Conservation (phyloP, 2,113 vertebrate species). For the Amblyopsis rosae region DNA sequence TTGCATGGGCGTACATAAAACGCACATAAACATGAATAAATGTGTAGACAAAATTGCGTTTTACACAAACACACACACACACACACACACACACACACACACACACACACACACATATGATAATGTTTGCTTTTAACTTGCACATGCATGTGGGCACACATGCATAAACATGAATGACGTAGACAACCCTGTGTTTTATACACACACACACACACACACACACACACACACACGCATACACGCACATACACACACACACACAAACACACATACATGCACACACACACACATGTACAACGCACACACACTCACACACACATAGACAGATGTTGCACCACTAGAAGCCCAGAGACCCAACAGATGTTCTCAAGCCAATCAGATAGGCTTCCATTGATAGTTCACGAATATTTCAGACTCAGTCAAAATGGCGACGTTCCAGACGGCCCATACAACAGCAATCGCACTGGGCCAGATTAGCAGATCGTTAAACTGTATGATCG, state of each 20-base stretch:
- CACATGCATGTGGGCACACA: background rate
- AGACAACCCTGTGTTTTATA: no score
- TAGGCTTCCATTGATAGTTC: conserved; percentile 73
- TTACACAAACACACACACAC: background rate
- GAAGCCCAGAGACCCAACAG: conserved; percentile 77
- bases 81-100: background rate
- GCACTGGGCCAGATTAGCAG: conserved; percentile 60
- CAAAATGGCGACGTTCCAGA: conserved; percentile 72
- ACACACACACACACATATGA: background rate
- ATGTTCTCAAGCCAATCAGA: conserved; percentile 78
- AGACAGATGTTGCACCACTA: conserved; percentile 81
- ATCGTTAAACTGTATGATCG: conserved; percentile 60
- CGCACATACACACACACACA: conserved; percentile 4
- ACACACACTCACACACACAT: conserved; percentile 48
- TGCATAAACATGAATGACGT: background rate
- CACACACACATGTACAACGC: conserved; percentile 25
- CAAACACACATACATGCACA: conserved; percentile 47
- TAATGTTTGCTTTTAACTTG: no score
- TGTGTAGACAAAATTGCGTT: background rate
- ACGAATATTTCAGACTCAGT: conserved; percentile 80
- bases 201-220: conserved; percentile 16
- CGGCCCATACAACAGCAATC: conserved; percentile 64
- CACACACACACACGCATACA: conserved; percentile 53
- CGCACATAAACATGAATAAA: conserved; percentile 15
- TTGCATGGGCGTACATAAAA: background rate